A percentile compares a stretch with the other conserved stretches of the same genome.
These are phyloP conservation scores for Sitta europaea DNA, from an alignment of 2,113 vertebrate genomes.

Conservation along the genomic window DNA sequence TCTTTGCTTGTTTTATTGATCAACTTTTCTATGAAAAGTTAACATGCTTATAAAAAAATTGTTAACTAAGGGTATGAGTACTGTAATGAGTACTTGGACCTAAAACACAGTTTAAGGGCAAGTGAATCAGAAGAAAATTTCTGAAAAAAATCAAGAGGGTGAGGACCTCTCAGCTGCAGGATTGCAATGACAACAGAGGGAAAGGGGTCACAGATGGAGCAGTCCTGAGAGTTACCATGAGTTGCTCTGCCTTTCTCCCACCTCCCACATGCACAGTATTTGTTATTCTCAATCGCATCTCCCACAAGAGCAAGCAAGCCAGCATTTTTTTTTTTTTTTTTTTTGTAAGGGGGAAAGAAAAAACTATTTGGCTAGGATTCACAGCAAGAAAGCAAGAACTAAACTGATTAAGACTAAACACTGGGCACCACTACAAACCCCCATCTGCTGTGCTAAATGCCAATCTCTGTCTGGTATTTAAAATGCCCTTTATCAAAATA, in stretches of 20 bases:
- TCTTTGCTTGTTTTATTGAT: not conserved
- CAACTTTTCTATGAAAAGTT: not conserved
- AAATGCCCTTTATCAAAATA: slow-evolving; percentile 54
- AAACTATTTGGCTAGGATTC: not conserved
- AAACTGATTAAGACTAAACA: slow-evolving; percentile 61
- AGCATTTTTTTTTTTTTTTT: not conserved
- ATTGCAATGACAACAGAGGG: not conserved
- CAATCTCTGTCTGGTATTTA: slow-evolving; percentile 60
- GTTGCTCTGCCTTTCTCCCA: slow-evolving; percentile 9
- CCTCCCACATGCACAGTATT: not conserved
- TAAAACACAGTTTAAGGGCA: not conserved
- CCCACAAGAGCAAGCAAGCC: not conserved
- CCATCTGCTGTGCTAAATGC: slow-evolving; percentile 58
- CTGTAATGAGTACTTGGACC: not conserved
- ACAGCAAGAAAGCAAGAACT: slow-evolving; percentile 35
- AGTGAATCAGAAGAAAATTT: not conserved
- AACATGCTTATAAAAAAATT: not conserved
- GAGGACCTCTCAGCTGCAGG: not conserved
- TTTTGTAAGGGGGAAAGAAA: not conserved
- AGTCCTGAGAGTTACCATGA: not conserved
- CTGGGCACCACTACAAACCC: slow-evolving; percentile 40
- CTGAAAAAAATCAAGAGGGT: not conserved
- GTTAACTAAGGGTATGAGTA: not conserved
- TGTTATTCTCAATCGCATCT: slow-evolving; percentile 18
- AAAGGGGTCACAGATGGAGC: slow-evolving; percentile 6